Conservation (phyloP, 2,888 invertebrate genomes). For the Patella depressa region DNA sequence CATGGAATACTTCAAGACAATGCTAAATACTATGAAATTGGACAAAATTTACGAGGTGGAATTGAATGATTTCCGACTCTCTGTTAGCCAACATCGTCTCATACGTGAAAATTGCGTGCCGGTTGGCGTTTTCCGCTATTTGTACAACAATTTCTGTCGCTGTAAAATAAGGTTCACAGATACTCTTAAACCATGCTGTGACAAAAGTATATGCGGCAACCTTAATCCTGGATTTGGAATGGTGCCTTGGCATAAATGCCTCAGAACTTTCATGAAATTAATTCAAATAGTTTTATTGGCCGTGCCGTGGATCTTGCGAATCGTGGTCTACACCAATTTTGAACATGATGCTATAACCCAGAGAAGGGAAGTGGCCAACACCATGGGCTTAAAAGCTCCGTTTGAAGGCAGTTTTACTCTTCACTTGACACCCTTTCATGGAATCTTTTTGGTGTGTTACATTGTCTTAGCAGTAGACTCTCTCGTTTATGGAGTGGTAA, state of each 20-base stretch:
- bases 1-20: slow-evolving; percentile 38
- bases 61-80: slow-evolving; percentile 42
- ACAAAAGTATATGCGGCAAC: slow-evolving; percentile 28
- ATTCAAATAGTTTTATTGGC: slow-evolving; percentile 47
- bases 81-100: slow-evolving; percentile 46
- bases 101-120: slow-evolving; percentile 48
- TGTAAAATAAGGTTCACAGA: slow-evolving; percentile 57
- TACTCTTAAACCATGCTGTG: slow-evolving; percentile 47
- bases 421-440: slow-evolving; percentile 61
- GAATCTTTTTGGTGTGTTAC: slow-evolving; percentile 59
- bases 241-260: slow-evolving; percentile 46
- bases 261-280: slow-evolving; percentile 44
- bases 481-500: slow-evolving; percentile 47
- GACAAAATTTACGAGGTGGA: slow-evolving; percentile 35
- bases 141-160: slow-evolving; percentile 53
- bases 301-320: slow-evolving; percentile 54
- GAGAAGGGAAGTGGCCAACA: slow-evolving; percentile 13
- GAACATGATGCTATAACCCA: slow-evolving; percentile 35
- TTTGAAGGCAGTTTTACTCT: slow-evolving; percentile 57
- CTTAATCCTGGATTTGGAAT: slow-evolving; percentile 24
- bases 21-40: slow-evolving; percentile 30
- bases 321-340: slow-evolving; percentile 52
- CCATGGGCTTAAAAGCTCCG: slow-evolving; percentile 25
- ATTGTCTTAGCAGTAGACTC: slow-evolving; percentile 52
- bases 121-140: slow-evolving; percentile 46